Percentiles rank a stretch among this genome's conserved stretches.
phyloP scores from a whole-genome alignment of 2,113 vertebrate species.

The Periophthalmus modestus region DNA sequence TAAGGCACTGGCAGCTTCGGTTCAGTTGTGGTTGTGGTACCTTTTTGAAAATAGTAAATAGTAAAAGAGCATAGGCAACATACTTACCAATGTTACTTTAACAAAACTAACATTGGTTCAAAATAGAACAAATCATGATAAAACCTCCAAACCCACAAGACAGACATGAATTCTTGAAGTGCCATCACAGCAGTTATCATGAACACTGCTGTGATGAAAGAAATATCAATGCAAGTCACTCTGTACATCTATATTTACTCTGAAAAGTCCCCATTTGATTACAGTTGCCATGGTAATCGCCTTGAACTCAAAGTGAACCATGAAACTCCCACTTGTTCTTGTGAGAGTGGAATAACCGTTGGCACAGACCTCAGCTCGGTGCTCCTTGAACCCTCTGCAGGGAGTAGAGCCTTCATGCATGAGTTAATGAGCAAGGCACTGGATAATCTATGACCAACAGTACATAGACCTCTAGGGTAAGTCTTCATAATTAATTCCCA shows the following conservation, averaged over 20 bases:
- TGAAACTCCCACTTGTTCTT: not conserved
- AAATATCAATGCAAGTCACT: not conserved
- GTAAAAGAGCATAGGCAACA: too few relatives aligned
- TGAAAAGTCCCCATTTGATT: not conserved
- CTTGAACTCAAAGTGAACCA: not conserved
- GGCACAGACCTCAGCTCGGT: not conserved
- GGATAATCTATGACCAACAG: not conserved
- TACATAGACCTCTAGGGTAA: not conserved
- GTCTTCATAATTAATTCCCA: not conserved
- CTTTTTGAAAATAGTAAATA: too few relatives aligned
- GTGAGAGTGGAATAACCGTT: not conserved
- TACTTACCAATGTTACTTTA: too few relatives aligned
- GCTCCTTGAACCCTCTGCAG: not conserved
- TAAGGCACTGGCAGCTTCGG: too few relatives aligned
- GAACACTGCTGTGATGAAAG: not conserved
- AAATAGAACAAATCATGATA: too few relatives aligned
- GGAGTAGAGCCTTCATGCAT: not conserved
- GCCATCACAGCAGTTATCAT: not conserved
- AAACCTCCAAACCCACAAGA: too few relatives aligned
- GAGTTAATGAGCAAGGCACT: constrained; percentile 16
- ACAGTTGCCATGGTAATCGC: not conserved
- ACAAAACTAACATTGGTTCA: too few relatives aligned
- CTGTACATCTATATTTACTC: not conserved
- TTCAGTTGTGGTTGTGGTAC: too few relatives aligned
- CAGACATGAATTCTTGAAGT: not conserved